These are phyloP conservation scores for Myotis daubentonii DNA, from an alignment of 2,797 vertebrate genomes.

Conservation along the genomic window DNA sequence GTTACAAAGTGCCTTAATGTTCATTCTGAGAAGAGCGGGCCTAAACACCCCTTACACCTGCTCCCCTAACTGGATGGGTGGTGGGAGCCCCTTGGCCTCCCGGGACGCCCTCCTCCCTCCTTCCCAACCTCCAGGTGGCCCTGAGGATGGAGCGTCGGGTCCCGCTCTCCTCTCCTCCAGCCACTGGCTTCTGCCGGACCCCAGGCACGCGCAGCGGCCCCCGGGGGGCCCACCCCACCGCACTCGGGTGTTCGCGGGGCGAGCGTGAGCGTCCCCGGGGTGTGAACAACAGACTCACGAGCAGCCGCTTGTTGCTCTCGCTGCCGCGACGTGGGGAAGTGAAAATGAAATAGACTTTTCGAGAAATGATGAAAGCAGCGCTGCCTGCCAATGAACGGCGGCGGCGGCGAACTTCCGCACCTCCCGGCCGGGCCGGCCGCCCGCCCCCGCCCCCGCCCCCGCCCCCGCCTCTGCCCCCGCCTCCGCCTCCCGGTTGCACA, in stretches of 20 bases:
- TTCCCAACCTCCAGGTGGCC: neutral
- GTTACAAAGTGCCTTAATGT: neutral
- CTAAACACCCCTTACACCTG: neutral
- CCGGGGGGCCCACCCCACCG: neutral
- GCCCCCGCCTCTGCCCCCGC: constrained; percentile 63
- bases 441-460: neutral
- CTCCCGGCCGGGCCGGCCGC: constrained; percentile 32
- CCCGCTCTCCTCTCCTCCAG: accelerated
- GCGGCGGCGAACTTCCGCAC: constrained; percentile 80
- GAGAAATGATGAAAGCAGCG: constrained; percentile 82
- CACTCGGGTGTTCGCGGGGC: neutral
- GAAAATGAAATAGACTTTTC: constrained; percentile 93
- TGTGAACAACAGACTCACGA: neutral
- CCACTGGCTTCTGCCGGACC: neutral
- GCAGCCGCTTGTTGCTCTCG: constrained; percentile 66
- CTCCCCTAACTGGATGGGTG: accelerated
- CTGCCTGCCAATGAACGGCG: constrained; percentile 84
- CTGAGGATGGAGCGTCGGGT: neutral
- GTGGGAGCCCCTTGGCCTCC: neutral
- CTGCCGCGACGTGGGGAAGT: constrained; percentile 87
- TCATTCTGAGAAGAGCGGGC: neutral
- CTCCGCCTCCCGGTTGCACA: constrained; percentile 70
- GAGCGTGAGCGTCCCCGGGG: neutral
- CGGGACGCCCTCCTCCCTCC: neutral
- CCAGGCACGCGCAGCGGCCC: neutral